Evolutionary conservation across 2,888 invertebrate genomes (phyloP).

Genomic region (Thecophora atra): DNA sequence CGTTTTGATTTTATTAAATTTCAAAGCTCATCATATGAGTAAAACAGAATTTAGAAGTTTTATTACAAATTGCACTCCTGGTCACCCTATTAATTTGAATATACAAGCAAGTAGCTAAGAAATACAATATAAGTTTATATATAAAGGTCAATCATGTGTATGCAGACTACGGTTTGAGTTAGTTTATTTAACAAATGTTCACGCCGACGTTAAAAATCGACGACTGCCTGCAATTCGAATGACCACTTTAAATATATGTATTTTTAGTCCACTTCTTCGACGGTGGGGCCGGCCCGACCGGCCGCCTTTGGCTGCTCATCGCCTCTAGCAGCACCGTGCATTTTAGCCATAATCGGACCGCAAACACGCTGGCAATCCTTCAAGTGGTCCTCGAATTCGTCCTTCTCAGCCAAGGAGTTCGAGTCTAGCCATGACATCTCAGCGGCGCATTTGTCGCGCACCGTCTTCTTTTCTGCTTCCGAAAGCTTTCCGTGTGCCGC

Average conservation of each 20-base stretch:
- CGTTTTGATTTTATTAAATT: not conserved
- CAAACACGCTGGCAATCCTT: conserved; percentile 80
- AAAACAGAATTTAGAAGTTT: not conserved
- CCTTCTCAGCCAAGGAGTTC: conserved; percentile 80
- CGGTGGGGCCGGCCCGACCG: conserved; percentile 71
- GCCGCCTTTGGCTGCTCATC: conserved; percentile 76
- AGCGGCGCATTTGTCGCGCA: conserved; percentile 75
- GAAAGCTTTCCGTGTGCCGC: conserved; percentile 74
- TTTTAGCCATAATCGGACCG: conserved; percentile 82
- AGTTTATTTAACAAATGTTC: no score
- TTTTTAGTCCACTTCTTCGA: conserved; percentile 78
- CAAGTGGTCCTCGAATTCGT: conserved; percentile 80
- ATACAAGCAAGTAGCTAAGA: no score
- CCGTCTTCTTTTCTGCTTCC: conserved; percentile 75
- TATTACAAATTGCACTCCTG: not conserved
- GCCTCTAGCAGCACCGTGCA: conserved; percentile 74
- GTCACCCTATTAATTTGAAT: not conserved
- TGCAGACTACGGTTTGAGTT: no score
- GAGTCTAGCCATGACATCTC: conserved; percentile 83
- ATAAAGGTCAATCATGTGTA: no score
- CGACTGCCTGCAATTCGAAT: not conserved
- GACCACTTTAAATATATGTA: not conserved
- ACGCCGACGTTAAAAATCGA: no score
- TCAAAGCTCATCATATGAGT: not conserved
- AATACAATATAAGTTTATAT: no score